Evolutionary conservation across 2,888 invertebrate species (phyloP), one percentile per base, ranked within the genome.

Genomic region (Eugnorisma glareosa): DNA sequence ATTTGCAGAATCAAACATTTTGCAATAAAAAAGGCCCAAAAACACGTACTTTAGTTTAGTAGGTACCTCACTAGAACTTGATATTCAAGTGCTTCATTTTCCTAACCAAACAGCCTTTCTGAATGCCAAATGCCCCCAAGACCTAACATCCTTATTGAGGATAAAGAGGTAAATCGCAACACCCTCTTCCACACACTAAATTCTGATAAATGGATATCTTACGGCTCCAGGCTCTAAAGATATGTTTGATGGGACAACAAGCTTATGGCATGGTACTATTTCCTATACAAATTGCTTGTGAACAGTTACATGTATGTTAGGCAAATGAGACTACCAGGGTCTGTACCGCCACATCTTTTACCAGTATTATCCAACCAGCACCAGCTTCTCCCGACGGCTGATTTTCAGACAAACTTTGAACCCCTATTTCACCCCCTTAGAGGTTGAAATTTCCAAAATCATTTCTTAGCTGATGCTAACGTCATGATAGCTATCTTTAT

Each of bases 191-290:
- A 24, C 48, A 28, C 54, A 51, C 51, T 66, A 72, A n/a, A 77
- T 74, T 77, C 73, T 74, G 37, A 81, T 63, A 72, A 72, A 67
- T 70, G 63, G 48, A 64, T 72, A 63, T 72, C 21, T 63, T 77
- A 72, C 67, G 18, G 48, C 31, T 45, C 15, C 13, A 6, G 68
- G 57, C 48, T 57, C 40, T 64, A 45, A 68, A 59, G 72, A 64
- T 64, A 71, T 61, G 40, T 81, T 71, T 51, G 67, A 84, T 74
- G 21, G 59, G 10, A 37, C 67, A 64, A 37, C 45, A 54, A 13
- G 70, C 64, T 66, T 84, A 67, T 3, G 37, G 35, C 43, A 31
- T 2, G 24, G 24, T 45, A 43, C 24, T n/a, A 74, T 74, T 76
- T 71, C 35, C 74, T 28, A 35, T 13, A 51, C 67, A 67, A 84